phyloP scores from a whole-genome alignment of 2,888 invertebrate species.

The Acrobasis repandana region DNA sequence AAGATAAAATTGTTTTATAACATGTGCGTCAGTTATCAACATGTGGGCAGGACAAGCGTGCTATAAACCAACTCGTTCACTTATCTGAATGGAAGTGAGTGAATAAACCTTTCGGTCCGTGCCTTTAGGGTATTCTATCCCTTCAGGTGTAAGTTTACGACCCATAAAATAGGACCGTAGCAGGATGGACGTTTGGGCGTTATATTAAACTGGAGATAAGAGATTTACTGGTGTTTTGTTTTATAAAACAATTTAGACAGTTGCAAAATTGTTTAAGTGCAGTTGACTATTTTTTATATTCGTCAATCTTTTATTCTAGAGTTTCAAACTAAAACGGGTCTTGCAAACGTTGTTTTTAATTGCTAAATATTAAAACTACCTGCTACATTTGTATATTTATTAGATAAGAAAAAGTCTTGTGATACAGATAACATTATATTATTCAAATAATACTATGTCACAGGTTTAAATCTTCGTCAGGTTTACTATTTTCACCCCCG shows the following conservation, averaged over 20 bases:
- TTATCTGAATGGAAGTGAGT: conserved; percentile 33
- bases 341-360: too few relatives aligned
- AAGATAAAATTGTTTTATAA: conserved; percentile 38
- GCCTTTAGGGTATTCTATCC: conserved; percentile 21
- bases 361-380: too few relatives aligned
- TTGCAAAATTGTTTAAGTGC: background rate
- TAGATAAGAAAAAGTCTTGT: too few relatives aligned
- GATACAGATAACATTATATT: too few relatives aligned
- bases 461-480: too few relatives aligned
- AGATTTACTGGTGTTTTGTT: background rate
- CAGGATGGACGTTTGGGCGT: background rate
- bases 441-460: too few relatives aligned
- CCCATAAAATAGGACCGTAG: conserved; percentile 28
- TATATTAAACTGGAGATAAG: background rate
- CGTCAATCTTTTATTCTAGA: too few relatives aligned
- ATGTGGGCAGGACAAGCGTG: conserved; percentile 36
- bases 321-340: too few relatives aligned
- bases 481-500: too few relatives aligned
- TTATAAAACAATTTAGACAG: background rate
- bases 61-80: conserved; percentile 39
- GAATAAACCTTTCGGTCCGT: conserved; percentile 38
- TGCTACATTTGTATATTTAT: too few relatives aligned
- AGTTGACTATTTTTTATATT: background rate
- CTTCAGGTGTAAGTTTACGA: conserved; percentile 40
- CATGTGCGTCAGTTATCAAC: conserved; percentile 34